Base-by-base conservation (phyloP, 2,888 invertebrate genomes). In the Coleophora flavipennella region DNA sequence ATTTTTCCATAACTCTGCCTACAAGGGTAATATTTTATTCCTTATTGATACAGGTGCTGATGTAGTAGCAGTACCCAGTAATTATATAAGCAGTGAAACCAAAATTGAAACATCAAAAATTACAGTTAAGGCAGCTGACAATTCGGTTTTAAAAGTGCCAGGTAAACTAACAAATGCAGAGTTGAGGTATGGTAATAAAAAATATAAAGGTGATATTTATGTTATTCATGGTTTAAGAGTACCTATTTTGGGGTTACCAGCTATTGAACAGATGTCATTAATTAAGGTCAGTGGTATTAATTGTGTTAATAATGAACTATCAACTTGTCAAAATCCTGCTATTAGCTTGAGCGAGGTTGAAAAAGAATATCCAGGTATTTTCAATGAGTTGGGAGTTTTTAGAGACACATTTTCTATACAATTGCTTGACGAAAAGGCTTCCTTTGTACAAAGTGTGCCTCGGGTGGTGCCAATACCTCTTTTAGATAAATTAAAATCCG, bases 331-430 rank as follows among this genome's bases (percentile, higher is more conserved):
- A 20, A 20, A 20, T 20, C 20, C 20, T 20, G 20, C 20, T 20
- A 20, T 20, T 10, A 27, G n/a, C 9, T 10, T 12, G 11, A 10
- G 3, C 13, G 29, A 29, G 12, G 13, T 43, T 25, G 32, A 27
- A 33, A 36, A 39, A 13, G 26, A 36, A 34, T 42, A 29, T 38
- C 40, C 40, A 8, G 13, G 33, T n/a, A 12, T 43, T 9, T 39
- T 43, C 37, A 31, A 43, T 36, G 39, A 37, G 2, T 32, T 38
- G n/a, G 43, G 35, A 2, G 35, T 40, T 4, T 43, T 43, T 36
- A 37, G 38, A 20, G 38, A 40, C 1, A 10, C 31, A 12, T 38
- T 43, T 37, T 8, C 25, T 9, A 40, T 43, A n/a, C 32, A 38
- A 12, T 33, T 43, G 10, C 9, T 38, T 14, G 40, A 37, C 10